Base-by-base conservation (phyloP, 2,797 vertebrate species). In the Cuniculus paca region DNA sequence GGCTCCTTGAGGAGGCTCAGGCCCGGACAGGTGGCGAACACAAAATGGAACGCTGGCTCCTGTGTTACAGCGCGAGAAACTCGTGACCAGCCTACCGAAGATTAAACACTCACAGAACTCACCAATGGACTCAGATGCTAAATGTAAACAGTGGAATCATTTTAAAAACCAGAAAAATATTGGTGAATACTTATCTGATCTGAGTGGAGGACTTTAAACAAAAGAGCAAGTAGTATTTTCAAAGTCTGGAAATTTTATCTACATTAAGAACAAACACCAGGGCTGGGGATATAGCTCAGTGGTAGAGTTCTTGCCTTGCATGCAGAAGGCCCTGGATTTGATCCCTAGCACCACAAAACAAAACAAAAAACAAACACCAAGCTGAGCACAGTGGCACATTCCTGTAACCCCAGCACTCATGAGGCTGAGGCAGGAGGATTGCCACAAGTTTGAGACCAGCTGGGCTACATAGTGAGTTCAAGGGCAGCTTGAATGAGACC, bases 261-360 rank as follows among this genome's bases (percentile, higher is more conserved):
- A 77, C 52, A 52, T 86, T 83, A 86, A 95, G 93, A 95, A 92
- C 88, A 88, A 95, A 70, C 45, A 74, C 20, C 12, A 72, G 52
- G 52, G 9, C 3, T 54, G 17, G 17, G 52, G 52, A 17, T 54
- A 54, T 16, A 4, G 5, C 52, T 54, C 17, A 54, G 52, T 54
- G 52, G 14, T 54, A 54, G 52, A 54, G 52, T 54, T 54, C 52
- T 54, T 54, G 52, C 52, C 16, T 19, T 54, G 16, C 52, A 54
- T 54, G 17, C 17, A 54, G 4, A 52, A 54, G 52, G 52, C 52
- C 17, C 52, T 54, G 52, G 16, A 17, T 54, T 54, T 5, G 52
- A 54, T 54, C 17, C 52, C 52, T 17, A 54, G 52, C 52, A 54
- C 52, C 16, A 54, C 52, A 54, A 48, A 48, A 54, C 52, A 54